Base-by-base conservation (phyloP, 2,888 invertebrate species). In the Drosophila setosimentum region DNA sequence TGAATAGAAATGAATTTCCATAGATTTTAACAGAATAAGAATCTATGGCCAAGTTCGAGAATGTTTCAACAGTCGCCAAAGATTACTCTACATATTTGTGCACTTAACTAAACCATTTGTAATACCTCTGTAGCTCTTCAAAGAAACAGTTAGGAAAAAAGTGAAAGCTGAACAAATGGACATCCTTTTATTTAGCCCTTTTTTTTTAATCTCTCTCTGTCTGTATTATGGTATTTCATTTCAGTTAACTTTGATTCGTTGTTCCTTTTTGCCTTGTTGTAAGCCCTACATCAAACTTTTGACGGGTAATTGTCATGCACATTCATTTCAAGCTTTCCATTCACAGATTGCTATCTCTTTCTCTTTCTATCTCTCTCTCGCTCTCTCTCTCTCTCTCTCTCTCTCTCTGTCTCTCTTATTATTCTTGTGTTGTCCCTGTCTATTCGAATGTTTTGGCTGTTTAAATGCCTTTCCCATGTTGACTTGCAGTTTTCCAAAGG, bases 251-350 rank as follows among this genome's bases (percentile, higher is more conserved):
- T 74, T 74, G 70, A 58, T 61, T 73, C 45, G 51, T 57, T 49
- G 40, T 55, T 73, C 30, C 59, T 65, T 55, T 32, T 54, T 61
- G 53, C 42, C 32, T 35, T 40, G 63, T 53, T 73, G 67, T 66
- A 58, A 72, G 50, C 60, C 83, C 83, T 76, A 78, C 54, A 83
- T 89, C 84, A 84, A 89, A 87, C 84, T 78, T 87, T 71, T 84
- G 84, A 84, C 78, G 76, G 65, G 76, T 76, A 89, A 89, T 84
- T 84, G 87, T 84, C 89, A 83, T 89, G 72, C 73, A 83, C 83
- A 73, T 77, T 72, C 65, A 73, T 70, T 67, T 69, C 53, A 66
- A 70, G 63, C 78, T 40, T 73, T 32, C 21, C 75, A 79, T 84
- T 80, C 69, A 74, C 65, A 53, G 59, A 65, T 68, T 68, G 48